A percentile compares a stretch with the other conserved stretches of the same genome.
These are phyloP conservation scores for Drosophila tani DNA, from an alignment of 1,140 invertebrate genomes.

Conservation along the genomic window DNA sequence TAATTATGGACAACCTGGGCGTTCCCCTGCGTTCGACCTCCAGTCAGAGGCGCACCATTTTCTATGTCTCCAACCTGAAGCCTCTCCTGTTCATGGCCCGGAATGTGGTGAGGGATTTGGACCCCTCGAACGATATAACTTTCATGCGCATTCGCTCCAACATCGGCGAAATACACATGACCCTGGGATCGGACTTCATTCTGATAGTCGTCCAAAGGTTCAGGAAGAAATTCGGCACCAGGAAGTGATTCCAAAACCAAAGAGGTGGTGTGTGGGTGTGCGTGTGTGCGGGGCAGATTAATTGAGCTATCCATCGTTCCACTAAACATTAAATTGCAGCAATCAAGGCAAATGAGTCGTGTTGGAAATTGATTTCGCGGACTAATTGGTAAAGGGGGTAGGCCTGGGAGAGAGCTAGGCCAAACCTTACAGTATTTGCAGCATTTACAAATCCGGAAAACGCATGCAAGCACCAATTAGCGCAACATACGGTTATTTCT, in stretches of 20 bases:
- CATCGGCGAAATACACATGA: constrained; percentile 89
- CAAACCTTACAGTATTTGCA: constrained; percentile 22
- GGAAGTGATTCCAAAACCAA: not conserved
- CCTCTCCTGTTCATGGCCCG: constrained; percentile 89
- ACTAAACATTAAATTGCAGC: constrained; percentile 26
- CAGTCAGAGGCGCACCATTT: constrained; percentile 28
- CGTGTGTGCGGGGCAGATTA: constrained; percentile 4
- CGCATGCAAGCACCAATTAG: constrained; percentile 41
- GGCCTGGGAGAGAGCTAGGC: not conserved
- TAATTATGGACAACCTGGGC: constrained; percentile 55
- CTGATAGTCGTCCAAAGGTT: constrained; percentile 51
- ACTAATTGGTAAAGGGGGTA: constrained; percentile 6
- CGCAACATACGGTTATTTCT: not conserved
- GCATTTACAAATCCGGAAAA: constrained; percentile 14
- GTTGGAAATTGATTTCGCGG: constrained; percentile 8
- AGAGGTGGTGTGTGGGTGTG: not conserved
- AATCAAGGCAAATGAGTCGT: constrained; percentile 14
- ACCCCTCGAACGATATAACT: constrained; percentile 92
- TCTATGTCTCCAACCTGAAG: constrained; percentile 25
- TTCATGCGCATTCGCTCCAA: constrained; percentile 94
- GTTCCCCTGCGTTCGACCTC: constrained; percentile 50
- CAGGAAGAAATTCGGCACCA: not conserved
- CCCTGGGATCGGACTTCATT: constrained; percentile 41
- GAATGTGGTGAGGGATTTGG: constrained; percentile 90
- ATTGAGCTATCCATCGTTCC: not conserved